Conservation (phyloP, 2,113 vertebrate genomes). For the Peromyscus californicus region DNA sequence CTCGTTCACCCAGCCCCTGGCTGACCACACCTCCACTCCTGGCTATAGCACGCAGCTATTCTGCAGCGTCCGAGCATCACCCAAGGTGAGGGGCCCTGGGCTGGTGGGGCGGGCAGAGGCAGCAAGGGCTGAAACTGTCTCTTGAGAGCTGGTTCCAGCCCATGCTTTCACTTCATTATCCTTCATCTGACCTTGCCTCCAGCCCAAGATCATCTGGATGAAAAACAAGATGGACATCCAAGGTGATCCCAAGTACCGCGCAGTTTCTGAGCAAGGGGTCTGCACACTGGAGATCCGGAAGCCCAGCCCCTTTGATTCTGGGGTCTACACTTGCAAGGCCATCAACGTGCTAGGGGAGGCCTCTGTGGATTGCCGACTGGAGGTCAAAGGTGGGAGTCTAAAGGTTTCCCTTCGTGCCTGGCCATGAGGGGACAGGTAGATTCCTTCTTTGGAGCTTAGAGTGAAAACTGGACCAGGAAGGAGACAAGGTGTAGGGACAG, state of each 20-base stretch:
- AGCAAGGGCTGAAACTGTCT: not conserved
- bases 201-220: constrained; percentile 97
- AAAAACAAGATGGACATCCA: constrained; percentile 95
- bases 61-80: constrained; percentile 94
- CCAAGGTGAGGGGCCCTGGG: constrained; percentile 89
- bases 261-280: constrained; percentile 92
- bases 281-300: constrained; percentile 97
- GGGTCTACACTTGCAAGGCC: constrained; percentile 95
- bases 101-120: fast-evolving
- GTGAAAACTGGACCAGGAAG: not conserved
- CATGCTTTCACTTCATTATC: not conserved
- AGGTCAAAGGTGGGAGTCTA: constrained; percentile 93
- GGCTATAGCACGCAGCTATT: constrained; percentile 97
- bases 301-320: constrained; percentile 93
- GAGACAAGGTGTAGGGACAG: fast-evolving
- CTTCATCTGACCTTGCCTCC: constrained; percentile 48
- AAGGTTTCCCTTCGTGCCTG: fast-evolving
- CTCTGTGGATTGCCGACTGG: constrained; percentile 93
- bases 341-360: constrained; percentile 94
- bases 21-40: constrained; percentile 91
- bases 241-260: constrained; percentile 93
- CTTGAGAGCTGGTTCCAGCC: not conserved
- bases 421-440: not conserved
- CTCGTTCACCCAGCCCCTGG: constrained; percentile 94
- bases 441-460: not conserved